Evolutionary conservation across 2,113 vertebrate species (phyloP), one percentile per base, ranked within the genome.

Genomic region (Lethenteron reissneri): DNA sequence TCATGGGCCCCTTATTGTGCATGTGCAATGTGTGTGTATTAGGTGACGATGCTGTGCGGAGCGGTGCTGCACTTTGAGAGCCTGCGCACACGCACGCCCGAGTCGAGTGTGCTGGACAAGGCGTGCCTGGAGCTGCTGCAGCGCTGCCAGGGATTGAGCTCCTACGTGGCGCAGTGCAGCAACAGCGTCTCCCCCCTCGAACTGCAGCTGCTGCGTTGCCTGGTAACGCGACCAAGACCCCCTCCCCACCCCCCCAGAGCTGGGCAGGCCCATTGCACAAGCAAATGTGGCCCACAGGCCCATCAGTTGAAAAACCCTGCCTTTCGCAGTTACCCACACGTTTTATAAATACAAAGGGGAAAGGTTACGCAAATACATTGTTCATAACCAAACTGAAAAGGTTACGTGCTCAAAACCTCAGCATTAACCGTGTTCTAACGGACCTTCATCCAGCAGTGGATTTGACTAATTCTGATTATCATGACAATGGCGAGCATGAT

Each of bases 61-160:
- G 96, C 95, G 41, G 91, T 96, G 77, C 85, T 99, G 71, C 92
- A 95, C 77, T 94, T 99, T 75, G 94, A 99, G 79, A 84, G 91
- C 41, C 82, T 99, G 19, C 86, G 94, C 21, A 99, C 88, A 0
- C 87, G 94, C 70, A 90, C 92, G 70, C 80, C 87, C 1, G 94
- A 99, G 77, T 88, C 91, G 58, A 85, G 92, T 71, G 95, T 82
- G 76, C 84, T 97, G 62, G 94, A 99, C 11, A 77, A 87, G 2
- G 81, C 90, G 0, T 80, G 96, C 76, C 97, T 97, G 74, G 94
- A 97, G 19, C 83, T 99, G 70, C 83, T 95, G 76, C 96, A 99
- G 75, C 88, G 90, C 58, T 96, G 92, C 71, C 92, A 97, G 71
- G 88, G 92, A 25, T 96, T 95, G 77, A 95, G 91, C 74, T 90